These are phyloP conservation scores for Penelope pileata DNA, from an alignment of 2,113 vertebrate species.

Conservation along the genomic window DNA sequence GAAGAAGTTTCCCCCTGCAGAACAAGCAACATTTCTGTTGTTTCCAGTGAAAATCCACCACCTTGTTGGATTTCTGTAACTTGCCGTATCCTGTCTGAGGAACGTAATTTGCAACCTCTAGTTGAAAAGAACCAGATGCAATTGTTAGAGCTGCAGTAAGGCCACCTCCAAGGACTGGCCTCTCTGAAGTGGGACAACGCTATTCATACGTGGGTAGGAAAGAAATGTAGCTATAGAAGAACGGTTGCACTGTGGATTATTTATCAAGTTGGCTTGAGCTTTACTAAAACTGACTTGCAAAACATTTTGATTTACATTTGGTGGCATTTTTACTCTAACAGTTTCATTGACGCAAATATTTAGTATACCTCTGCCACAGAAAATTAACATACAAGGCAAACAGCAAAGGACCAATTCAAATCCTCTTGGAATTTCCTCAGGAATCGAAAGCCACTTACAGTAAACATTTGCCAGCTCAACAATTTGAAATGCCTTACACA, in stretches of 20 bases:
- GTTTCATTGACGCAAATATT: slow-evolving; percentile 1
- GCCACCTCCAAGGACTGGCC: not conserved
- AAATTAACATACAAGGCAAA: slow-evolving; percentile 30
- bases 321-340: slow-evolving; percentile 34
- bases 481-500: slow-evolving; percentile 22
- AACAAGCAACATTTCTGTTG: not conserved
- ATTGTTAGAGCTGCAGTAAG: not conserved
- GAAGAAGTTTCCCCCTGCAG: not conserved
- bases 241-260: not conserved
- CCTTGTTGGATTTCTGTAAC: not conserved
- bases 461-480: slow-evolving; percentile 56
- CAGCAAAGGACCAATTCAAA: slow-evolving; percentile 15
- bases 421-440: slow-evolving; percentile 23
- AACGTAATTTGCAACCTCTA: not conserved
- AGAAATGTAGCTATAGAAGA: not conserved
- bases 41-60: not conserved
- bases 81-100: not conserved
- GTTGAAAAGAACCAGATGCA: not conserved
- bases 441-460: slow-evolving; percentile 49
- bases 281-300: slow-evolving; percentile 8
- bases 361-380: not conserved
- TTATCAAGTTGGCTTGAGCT: not conserved
- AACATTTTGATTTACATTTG: not conserved
- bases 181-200: not conserved
- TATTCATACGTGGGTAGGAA: not conserved